Evolutionary conservation across 2,113 vertebrate genomes (phyloP), one percentile per base, ranked within the genome.

Genomic region (Prietella phreatophila): DNA sequence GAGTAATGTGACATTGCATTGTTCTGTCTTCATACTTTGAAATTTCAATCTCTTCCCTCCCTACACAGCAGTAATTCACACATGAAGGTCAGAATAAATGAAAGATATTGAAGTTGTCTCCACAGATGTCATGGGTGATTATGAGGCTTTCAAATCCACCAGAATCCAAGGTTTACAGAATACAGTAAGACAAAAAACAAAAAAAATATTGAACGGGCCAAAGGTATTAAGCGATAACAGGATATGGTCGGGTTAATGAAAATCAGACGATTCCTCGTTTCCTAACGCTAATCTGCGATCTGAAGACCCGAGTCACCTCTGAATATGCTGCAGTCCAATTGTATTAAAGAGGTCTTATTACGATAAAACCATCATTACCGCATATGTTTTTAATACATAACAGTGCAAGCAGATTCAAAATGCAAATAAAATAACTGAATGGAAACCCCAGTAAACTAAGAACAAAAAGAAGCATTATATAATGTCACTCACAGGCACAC

Each of bases 171-270:
- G 17, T 55, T 30, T n/a, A 27, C n/a, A 71, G 33, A 53, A 75
- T 19, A 58, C n/a, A 82, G 7, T 55, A 27, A n/a, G 47, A 11
- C 17, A 30, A 0, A 42, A 30, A 27, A 13, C 36, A 42, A 56
- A 0, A 22, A 1, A 58, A 30, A 61, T 10, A 0, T 47, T 47
- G 15, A 73, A 30, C 65, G 30, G 33, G 33, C 33, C n/a, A 53
- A 5, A 75, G 67, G 60, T 33, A 61, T 87, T 87, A 87, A 19
- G 67, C 80, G 75, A 71, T 36, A 60, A 82, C 10, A 83, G 55
- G 83, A 87, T 87, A 75, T 76, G 80, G 80, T 73, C 36, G 61
- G 60, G 65, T 82, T 83, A 69, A 87, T 86, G 61, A 80, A 86
- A 25, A 69, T 69, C 75, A 86, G 75, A 80, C 22, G 19, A 85